Evolutionary conservation across 2,113 vertebrate genomes (phyloP).

Genomic region (Terrapene triunguis): DNA sequence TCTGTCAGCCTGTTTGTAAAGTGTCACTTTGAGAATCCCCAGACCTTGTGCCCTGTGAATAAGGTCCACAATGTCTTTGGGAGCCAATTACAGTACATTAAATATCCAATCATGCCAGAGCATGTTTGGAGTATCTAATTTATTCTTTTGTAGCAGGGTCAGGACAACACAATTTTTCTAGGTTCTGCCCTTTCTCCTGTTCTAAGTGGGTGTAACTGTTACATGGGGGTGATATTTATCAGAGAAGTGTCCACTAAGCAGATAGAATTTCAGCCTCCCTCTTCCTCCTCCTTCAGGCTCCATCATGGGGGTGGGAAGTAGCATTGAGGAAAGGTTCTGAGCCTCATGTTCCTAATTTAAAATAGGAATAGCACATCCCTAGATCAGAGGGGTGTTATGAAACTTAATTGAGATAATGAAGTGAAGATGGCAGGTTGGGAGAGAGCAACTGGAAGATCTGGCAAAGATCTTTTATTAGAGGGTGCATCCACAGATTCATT

Average conservation of each 20-base stretch:
- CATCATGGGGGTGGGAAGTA: background rate
- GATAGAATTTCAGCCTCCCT: background rate
- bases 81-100: background rate
- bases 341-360: background rate
- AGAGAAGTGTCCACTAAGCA: too few relatives aligned
- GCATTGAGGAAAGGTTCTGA: background rate
- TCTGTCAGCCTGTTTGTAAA: background rate
- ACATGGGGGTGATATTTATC: background rate
- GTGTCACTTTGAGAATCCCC: background rate
- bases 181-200: background rate
- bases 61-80: background rate
- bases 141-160: background rate
- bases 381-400: background rate
- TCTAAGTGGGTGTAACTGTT: background rate
- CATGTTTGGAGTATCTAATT: background rate
- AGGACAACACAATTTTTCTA: background rate
- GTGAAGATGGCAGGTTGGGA: background rate
- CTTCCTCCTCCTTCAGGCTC: background rate
- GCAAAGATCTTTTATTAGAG: background rate
- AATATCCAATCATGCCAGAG: background rate
- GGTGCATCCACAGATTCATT: background rate
- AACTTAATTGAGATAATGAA: background rate
- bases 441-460: background rate
- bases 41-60: background rate
- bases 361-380: background rate